phyloP scores from a whole-genome alignment of 2,888 invertebrate genomes.

The Drosophila diplacantha region DNA sequence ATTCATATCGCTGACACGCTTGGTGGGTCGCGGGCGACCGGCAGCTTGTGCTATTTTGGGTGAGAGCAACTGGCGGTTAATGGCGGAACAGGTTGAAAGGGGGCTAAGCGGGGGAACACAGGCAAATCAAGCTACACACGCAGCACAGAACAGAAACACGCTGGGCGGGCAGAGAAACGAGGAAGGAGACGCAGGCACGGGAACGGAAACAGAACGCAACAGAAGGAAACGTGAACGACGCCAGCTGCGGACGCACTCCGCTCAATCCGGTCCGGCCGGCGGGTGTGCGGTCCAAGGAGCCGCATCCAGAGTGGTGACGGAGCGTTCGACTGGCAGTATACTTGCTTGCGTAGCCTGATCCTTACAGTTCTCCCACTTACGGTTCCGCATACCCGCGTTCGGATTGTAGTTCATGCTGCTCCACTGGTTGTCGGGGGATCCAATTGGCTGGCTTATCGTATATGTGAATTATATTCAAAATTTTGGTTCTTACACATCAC shows the following conservation, averaged over 20 bases:
- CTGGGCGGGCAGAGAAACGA: not conserved
- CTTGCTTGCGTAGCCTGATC: constrained; percentile 74
- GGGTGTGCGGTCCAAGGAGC: not conserved
- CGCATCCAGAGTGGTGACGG: constrained; percentile 14
- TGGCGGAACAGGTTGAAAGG: not conserved
- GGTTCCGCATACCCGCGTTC: constrained; percentile 75
- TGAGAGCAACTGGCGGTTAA: constrained; percentile 28
- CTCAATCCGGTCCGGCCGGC: constrained; percentile 28
- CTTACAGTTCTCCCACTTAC: constrained; percentile 78
- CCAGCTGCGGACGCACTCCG: constrained; percentile 27
- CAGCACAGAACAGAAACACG: constrained; percentile 24
- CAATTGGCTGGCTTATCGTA: constrained; percentile 10
- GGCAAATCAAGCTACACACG: constrained; percentile 68
- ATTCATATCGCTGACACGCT: constrained; percentile 84
- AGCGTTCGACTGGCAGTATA: constrained; percentile 41
- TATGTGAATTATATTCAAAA: constrained; percentile 38
- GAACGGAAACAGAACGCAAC: constrained; percentile 44
- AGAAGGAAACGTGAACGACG: constrained; percentile 30
- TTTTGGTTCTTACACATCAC: constrained; percentile 61
- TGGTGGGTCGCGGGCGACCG: constrained; percentile 75
- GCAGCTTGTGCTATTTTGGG: constrained; percentile 68
- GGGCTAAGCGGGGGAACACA: constrained; percentile 36
- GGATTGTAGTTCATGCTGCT: constrained; percentile 76
- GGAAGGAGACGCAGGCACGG: constrained; percentile 9
- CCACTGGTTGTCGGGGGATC: constrained; percentile 4